Conservation (phyloP, 2,113 vertebrate genomes). For the Corythornis cristatus region DNA sequence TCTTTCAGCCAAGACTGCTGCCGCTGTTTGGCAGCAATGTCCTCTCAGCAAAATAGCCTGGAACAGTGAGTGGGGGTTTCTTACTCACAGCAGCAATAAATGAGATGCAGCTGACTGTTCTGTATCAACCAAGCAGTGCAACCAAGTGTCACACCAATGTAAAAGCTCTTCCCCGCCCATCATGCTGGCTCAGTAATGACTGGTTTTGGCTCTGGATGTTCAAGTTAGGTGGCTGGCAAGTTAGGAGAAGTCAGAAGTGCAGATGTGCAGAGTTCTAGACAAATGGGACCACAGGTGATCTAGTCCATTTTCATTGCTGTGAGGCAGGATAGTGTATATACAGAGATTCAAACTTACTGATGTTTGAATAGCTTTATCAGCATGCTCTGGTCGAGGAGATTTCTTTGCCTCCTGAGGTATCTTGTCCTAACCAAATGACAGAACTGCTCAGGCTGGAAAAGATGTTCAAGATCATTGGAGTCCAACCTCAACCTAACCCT, state of each 20-base stretch:
- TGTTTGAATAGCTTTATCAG: neutral
- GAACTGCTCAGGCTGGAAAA: no score
- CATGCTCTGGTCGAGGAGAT: neutral
- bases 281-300: neutral
- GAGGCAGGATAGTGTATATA: neutral
- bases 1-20: neutral
- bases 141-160: neutral
- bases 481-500: no score
- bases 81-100: neutral
- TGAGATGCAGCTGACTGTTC: slow-evolving; percentile 32
- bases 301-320: neutral
- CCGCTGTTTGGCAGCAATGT: slow-evolving; percentile 16
- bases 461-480: no score
- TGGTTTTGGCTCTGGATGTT: neutral
- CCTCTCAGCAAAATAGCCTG: neutral
- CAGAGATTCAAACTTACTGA: neutral
- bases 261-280: neutral
- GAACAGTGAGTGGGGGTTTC: neutral
- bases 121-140: neutral
- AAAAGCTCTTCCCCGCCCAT: neutral
- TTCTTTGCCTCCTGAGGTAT: neutral
- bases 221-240: neutral
- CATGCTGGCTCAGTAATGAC: neutral
- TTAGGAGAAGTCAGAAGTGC: neutral
- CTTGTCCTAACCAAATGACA: neutral